These are phyloP conservation scores for Psilanteris sp. DNA, from an alignment of 1,140 invertebrate species.

Conservation along the genomic window DNA sequence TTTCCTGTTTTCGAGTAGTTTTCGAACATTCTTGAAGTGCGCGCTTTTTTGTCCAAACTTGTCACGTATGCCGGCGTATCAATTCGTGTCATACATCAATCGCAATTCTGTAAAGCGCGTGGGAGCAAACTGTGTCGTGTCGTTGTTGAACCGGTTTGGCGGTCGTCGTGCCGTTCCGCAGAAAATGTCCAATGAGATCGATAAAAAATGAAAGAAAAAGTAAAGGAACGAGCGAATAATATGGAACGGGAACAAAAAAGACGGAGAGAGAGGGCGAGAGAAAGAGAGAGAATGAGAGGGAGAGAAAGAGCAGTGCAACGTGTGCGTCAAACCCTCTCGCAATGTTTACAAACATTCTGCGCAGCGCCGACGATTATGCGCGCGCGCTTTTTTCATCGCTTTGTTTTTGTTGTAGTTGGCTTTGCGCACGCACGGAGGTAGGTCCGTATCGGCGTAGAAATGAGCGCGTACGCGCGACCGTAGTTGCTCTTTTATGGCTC, in stretches of 20 bases:
- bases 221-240: no score
- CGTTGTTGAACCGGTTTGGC: constrained; percentile 55
- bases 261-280: not conserved
- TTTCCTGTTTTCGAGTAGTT: not conserved
- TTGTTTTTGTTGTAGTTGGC: not conserved
- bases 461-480: constrained; percentile 11
- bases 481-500: constrained; percentile 17
- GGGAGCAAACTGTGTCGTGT: constrained; percentile 54
- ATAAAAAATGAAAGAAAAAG: not conserved
- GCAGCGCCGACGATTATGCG: constrained; percentile 9
- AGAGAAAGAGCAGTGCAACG: no score
- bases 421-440: constrained; percentile 37
- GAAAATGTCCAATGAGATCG: constrained; percentile 31
- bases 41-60: constrained; percentile 5
- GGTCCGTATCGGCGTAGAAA: constrained; percentile 47
- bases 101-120: constrained; percentile 42
- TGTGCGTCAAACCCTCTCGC: no score
- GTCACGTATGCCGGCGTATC: constrained; percentile 34
- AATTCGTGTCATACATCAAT: constrained; percentile 50
- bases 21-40: not conserved
- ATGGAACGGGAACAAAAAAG: constrained; percentile 2
- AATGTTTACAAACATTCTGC: constrained; percentile 54
- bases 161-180: constrained; percentile 40
- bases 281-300: not conserved
- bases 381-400: not conserved